Evolutionary conservation across 2,113 vertebrate genomes (phyloP), one percentile per base, ranked within the genome.

Genomic region (Nothocercus julius): DNA sequence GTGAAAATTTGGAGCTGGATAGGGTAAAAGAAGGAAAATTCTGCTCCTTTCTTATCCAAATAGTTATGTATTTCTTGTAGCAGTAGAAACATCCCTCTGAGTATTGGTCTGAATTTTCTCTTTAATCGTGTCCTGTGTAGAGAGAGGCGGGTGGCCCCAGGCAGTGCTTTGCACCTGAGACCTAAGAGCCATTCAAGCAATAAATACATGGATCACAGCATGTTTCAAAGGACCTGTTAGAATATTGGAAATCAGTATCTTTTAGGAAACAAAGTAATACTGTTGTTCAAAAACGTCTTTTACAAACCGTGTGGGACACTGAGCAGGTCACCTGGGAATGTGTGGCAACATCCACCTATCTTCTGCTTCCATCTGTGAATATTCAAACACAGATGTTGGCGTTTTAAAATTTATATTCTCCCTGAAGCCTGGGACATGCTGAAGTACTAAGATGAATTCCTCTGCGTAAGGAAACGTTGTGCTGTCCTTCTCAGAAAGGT

Each of bases 101-200:
- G 0, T 24, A 9, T 54, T 0, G 1, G 28, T 64, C 30, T 92
- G 92, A 7, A 13, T 82, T 90, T 63, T 63, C 20, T 44, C 70
- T 93, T 86, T 77, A 89, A 92, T 95, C 28, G 30, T 63, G 86
- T 54, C 76, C 5, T 1, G 63, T 49, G 74, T 86, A n/a, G 80
- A 93, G 53, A 74, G 59, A 68, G 36, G 36, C 30, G 1, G 19
- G 27, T 92, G 91, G 92, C 93, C 95, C n/a, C 86, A 77, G 90
- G 94, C 92, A 42, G 44, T 16, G 5, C 44, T 87, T 87, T 90
- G 95, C 95, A 93, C 88, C 95, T 89, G 92, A 93, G 95, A 96
- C 94, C 92, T 95, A 85, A 83, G 77, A 63, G 74, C 77, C 82
- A 61, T 53, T 94, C 92, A 87, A 92, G 92, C 92, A 97, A 82